These are phyloP conservation scores for Crotalus viridis DNA, from an alignment of 2,113 vertebrate species.

Conservation along the genomic window DNA sequence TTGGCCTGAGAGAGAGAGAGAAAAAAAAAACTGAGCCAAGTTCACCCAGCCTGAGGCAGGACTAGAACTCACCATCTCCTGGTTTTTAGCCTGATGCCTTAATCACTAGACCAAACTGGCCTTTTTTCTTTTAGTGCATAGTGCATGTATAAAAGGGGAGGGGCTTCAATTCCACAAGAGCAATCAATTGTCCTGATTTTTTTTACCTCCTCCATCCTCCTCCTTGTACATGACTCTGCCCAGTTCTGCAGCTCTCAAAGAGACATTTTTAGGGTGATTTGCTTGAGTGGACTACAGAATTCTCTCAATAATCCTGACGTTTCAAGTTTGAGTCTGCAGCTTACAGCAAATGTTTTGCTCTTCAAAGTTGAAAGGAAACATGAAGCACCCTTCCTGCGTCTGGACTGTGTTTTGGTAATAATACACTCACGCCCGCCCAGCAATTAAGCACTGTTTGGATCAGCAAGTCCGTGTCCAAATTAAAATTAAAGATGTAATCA, in stretches of 20 bases:
- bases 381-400: not conserved
- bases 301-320: not conserved
- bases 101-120: not conserved
- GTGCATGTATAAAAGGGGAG: not conserved
- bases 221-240: not conserved
- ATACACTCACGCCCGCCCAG: not conserved
- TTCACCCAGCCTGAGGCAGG: not conserved
- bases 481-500: conserved; percentile 17
- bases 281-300: not conserved
- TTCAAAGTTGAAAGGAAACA: conserved; percentile 7
- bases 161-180: not conserved
- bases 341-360: not conserved
- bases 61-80: not conserved
- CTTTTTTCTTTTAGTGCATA: not conserved
- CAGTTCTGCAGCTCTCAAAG: not conserved
- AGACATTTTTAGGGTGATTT: not conserved
- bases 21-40: not conserved
- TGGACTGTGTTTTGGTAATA: conserved; percentile 32
- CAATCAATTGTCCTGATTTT: not conserved
- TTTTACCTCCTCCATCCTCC: not conserved
- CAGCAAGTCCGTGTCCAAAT: conserved; percentile 20
- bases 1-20: not conserved
- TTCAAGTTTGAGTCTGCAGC: not conserved
- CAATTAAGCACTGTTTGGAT: conserved; percentile 14
- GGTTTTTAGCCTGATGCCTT: not conserved